phyloP scores from a whole-genome alignment of 1,140 invertebrate genomes.

The Pristionchus pacificus region DNA sequence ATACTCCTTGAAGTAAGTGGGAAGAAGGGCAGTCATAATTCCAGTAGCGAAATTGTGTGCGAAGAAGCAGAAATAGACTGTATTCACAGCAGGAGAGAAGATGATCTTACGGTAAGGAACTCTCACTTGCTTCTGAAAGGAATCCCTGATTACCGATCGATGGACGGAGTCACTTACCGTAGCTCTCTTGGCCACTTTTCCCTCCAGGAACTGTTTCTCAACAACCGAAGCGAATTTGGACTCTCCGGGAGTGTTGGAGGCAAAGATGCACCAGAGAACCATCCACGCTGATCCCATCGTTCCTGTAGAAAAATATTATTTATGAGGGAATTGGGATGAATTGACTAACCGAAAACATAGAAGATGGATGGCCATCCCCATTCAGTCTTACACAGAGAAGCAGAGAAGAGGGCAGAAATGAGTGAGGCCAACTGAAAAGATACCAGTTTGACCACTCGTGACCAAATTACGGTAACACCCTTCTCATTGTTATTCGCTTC shows the following conservation, averaged over 20 bases:
- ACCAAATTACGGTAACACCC: too few relatives aligned
- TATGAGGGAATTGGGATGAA: too few relatives aligned
- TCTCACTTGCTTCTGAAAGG: neutral
- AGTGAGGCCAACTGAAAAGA: neutral
- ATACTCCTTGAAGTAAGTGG: neutral
- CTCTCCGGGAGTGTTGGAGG: neutral
- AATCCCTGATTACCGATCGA: neutral
- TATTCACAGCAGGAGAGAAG: neutral
- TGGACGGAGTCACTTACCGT: neutral
- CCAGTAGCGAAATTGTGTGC: neutral
- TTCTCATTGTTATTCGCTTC: too few relatives aligned
- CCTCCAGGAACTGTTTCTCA: neutral
- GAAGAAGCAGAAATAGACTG: neutral
- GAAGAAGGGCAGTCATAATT: neutral
- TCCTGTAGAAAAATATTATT: neutral
- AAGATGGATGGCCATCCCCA: neutral
- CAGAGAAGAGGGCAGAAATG: neutral
- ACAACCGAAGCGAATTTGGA: neutral
- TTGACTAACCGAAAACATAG: neutral
- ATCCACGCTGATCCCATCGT: neutral
- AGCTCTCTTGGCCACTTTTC: neutral
- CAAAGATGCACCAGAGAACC: neutral
- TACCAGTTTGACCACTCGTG: too few relatives aligned
- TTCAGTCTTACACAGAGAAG: neutral
- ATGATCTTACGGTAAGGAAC: neutral